phyloP scores from a whole-genome alignment of 2,797 vertebrate genomes.

The Xenentodon cancila region DNA sequence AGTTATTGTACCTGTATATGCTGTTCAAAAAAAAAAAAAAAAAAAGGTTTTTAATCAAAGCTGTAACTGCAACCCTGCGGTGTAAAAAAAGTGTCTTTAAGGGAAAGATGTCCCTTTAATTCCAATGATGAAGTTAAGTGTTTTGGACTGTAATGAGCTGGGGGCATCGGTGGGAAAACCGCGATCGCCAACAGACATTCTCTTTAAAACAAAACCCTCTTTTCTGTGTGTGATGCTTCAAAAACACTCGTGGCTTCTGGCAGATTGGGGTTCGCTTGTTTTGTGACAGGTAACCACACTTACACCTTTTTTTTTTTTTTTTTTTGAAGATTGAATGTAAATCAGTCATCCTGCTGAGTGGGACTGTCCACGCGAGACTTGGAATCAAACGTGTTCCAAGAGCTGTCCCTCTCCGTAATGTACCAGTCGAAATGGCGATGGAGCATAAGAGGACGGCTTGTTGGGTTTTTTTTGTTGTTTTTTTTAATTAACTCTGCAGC shows the following conservation, averaged over 20 bases:
- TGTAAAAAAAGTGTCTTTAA: slow-evolving; percentile 39
- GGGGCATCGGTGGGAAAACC: not conserved
- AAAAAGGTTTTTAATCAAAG: not conserved
- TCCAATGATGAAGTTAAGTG: slow-evolving; percentile 22
- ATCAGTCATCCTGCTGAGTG: slow-evolving; percentile 48
- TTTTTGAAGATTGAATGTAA: slow-evolving; percentile 70
- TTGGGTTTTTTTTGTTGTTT: slow-evolving; percentile 26
- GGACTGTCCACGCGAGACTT: slow-evolving; percentile 23
- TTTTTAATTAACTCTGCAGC: slow-evolving; percentile 14
- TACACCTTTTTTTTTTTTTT: too few relatives aligned
- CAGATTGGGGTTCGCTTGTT: slow-evolving; percentile 61
- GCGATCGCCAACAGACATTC: too few relatives aligned
- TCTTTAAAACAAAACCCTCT: not conserved
- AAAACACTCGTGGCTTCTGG: slow-evolving; percentile 39
- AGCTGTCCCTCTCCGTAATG: slow-evolving; percentile 34
- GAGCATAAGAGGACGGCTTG: not conserved
- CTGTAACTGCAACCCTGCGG: slow-evolving; percentile 2
- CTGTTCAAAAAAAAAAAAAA: too few relatives aligned
- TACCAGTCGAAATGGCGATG: slow-evolving; percentile 18
- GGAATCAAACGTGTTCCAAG: slow-evolving; percentile 45
- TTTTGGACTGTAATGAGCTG: slow-evolving; percentile 2
- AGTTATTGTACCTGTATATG: too few relatives aligned
- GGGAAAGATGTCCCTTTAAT: slow-evolving; percentile 13
- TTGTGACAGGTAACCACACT: slow-evolving; percentile 62
- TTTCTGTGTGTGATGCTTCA: not conserved